These are phyloP conservation scores for Trichonephila inaurata DNA, from an alignment of 1,140 invertebrate species.

Conservation along the genomic window DNA sequence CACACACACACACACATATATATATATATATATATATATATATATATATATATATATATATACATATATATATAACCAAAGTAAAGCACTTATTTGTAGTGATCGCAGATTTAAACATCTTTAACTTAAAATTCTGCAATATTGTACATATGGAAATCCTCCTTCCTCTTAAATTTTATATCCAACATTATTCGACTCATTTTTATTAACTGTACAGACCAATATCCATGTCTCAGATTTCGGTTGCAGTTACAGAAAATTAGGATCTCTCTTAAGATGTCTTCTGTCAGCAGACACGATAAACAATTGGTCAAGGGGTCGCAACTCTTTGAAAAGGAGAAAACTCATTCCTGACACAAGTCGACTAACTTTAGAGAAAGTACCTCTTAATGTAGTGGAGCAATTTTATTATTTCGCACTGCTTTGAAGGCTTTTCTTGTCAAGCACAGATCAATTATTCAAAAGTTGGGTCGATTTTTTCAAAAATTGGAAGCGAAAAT, in stretches of 20 bases:
- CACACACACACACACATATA: no score
- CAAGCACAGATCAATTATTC: conserved; percentile 67
- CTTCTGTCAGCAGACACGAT: conserved; percentile 26
- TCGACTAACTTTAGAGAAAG: conserved; percentile 14
- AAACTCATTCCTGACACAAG: conserved; percentile 6
- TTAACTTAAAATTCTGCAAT: no score
- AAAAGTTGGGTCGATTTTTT: conserved; percentile 54
- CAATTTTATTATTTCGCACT: conserved; percentile 45
- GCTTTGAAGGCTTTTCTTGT: conserved; percentile 59
- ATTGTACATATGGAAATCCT: background rate
- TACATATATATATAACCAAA: no score
- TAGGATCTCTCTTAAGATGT: conserved; percentile 35
- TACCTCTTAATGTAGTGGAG: conserved; percentile 3
- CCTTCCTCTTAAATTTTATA: background rate
- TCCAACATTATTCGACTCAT: background rate
- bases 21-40: no score
- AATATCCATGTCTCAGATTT: background rate
- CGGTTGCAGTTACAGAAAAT: conserved; percentile 42
- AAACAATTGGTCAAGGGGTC: background rate
- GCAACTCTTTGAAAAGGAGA: conserved; percentile 47
- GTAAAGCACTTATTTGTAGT: no score
- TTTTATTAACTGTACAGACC: background rate
- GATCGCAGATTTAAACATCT: no score
- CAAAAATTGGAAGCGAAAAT: conserved; percentile 59
- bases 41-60: no score